These are phyloP conservation scores for Eupithecia inturbata DNA, from an alignment of 2,888 invertebrate species.

Conservation along the genomic window DNA sequence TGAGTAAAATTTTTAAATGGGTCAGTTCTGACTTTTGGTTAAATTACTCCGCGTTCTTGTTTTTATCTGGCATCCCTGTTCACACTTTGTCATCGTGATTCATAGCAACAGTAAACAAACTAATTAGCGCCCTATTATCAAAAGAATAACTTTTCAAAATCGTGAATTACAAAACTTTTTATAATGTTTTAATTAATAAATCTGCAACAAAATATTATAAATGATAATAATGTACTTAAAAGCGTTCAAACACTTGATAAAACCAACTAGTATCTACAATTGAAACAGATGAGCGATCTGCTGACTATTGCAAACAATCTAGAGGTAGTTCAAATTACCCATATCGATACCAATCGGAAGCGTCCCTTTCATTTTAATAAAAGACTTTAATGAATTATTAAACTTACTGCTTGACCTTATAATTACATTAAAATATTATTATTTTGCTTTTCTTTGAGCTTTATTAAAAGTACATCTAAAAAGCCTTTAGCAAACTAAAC, in stretches of 20 bases:
- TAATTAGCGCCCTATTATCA: background rate
- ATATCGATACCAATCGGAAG: too few species aligned
- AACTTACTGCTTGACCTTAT: background rate
- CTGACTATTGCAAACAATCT: too few species aligned
- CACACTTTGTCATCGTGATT: constrained; percentile 18
- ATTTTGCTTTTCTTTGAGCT: background rate
- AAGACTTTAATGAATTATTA: background rate
- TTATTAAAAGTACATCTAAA: background rate
- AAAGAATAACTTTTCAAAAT: background rate
- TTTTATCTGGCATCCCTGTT: constrained; percentile 13
- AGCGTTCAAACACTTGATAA: too few species aligned
- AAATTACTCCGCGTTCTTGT: constrained; percentile 37
- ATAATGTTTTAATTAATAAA: too few species aligned
- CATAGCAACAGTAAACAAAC: background rate
- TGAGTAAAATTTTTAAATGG: constrained; percentile 41
- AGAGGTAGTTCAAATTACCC: background rate
- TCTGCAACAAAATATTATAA: too few species aligned
- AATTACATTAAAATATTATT: background rate
- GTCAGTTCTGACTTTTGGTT: constrained; percentile 24
- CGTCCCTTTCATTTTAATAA: background rate
- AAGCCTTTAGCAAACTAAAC: background rate
- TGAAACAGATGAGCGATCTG: too few species aligned
- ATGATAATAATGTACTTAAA: too few species aligned
- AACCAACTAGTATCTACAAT: background rate
- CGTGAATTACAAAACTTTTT: background rate